phyloP scores from a whole-genome alignment of 2,888 invertebrate genomes.

The Bombyx huttoni region DNA sequence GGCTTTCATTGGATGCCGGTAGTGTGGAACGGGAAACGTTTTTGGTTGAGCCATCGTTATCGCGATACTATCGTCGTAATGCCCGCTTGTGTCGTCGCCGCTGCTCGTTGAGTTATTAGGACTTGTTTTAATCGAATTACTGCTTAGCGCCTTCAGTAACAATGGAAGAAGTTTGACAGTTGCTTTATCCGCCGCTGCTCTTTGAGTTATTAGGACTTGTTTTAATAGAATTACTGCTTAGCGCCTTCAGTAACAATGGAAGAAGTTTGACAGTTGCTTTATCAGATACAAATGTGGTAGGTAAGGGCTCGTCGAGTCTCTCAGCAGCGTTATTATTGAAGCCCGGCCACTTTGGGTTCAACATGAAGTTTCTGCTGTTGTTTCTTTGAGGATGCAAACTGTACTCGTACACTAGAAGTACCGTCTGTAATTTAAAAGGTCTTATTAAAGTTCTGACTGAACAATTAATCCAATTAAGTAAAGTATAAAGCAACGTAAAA shows the following conservation, averaged over 20 bases:
- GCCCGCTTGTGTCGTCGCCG: too few relatives aligned
- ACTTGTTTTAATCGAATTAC: neutral
- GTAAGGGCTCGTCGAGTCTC: neutral
- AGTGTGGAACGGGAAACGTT: conserved; percentile 31
- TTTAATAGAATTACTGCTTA: conserved; percentile 14
- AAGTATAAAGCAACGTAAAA: too few relatives aligned
- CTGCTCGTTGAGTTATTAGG: neutral
- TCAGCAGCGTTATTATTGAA: conserved; percentile 33
- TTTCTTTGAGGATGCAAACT: conserved; percentile 24
- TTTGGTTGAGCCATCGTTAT: conserved; percentile 44
- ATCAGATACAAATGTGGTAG: conserved; percentile 18
- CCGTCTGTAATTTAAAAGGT: conserved; percentile 35
- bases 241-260: conserved; percentile 39
- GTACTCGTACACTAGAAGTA: conserved; percentile 47
- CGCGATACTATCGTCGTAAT: too few relatives aligned
- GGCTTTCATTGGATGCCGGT: conserved; percentile 32
- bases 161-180: conserved; percentile 41
- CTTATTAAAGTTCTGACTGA: neutral
- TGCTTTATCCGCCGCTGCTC: conserved; percentile 24
- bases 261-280: conserved; percentile 34
- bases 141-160: conserved; percentile 37
- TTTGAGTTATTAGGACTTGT: neutral
- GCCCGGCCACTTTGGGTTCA: conserved; percentile 30
- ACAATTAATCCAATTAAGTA: neutral
- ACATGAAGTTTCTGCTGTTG: conserved; percentile 11